Base-by-base conservation (phyloP, 2,113 vertebrate genomes). In the Cebidichthys violaceus region DNA sequence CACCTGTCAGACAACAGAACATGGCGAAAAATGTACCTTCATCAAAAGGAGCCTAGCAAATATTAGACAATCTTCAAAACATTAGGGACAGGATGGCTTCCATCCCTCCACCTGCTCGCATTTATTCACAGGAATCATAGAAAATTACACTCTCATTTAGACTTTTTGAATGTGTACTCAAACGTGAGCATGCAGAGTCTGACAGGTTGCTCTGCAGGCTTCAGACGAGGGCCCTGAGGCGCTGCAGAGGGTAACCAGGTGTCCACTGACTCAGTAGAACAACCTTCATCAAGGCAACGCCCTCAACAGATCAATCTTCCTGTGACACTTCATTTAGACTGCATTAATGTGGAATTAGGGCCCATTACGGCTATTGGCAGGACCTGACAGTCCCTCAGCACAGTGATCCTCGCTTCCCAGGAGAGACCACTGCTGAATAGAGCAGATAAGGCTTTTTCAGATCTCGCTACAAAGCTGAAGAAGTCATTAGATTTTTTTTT, bases 321-420 rank as follows among this genome's bases (percentile, higher is more conserved):
- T 79, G 89, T 97, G 97, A 97, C 97, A 97, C 96, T 96, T 97
- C 96, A 97, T 97, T 97, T 97, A 96, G 95, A 96, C 96, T 97
- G 96, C 96, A 96, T 96, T 97, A 96, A 97, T 96, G 96, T 97
- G 96, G 97, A 96, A 96, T 97, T 97, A 97, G 95, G 91, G 92
- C 91, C 94, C 94, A 94, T 97, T 96, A 97, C 92, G 93, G 95
- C 94, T 96, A 97, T 96, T 96, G 96, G 96, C 94, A 95, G 93
- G 91, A 85, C 90, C 90, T 92, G 95, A 92, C 93, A 94, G 92
- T 92, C 93, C 95, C 95, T 92, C 90, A 87, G 94, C 94, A 94
- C 90, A 70, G 92, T 91, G 93, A 94, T 94, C 92, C 92, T 91
- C 82, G 59, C 88, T 92, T 93, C 92, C 93, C 93, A 88, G 88